Conservation (phyloP, 1,140 invertebrate species). For the Camponotus floridanus region DNA sequence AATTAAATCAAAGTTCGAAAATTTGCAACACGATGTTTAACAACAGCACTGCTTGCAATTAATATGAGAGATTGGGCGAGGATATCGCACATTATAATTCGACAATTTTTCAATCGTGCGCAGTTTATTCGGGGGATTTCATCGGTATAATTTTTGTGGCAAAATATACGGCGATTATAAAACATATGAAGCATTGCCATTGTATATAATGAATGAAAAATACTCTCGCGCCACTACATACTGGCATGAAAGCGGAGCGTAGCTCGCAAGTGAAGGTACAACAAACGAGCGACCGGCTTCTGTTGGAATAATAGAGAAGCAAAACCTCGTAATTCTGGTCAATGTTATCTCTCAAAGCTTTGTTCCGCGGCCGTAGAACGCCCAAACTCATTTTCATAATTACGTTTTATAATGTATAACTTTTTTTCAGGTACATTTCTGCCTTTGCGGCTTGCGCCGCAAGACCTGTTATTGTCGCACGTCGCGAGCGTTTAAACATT, state of each 20-base stretch:
- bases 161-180: constrained; percentile 55
- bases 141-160: constrained; percentile 43
- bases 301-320: constrained; percentile 77
- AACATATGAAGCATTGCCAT: constrained; percentile 47
- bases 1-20: neutral
- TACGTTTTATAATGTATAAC: constrained; percentile 67
- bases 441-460: constrained; percentile 50
- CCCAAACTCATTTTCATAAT: constrained; percentile 78
- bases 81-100: neutral
- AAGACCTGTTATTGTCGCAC: constrained; percentile 48
- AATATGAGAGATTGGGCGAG: neutral
- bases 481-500: constrained; percentile 68
- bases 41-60: constrained; percentile 11
- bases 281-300: constrained; percentile 67
- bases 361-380: constrained; percentile 66
- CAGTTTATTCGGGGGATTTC: constrained; percentile 4
- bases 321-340: constrained; percentile 77
- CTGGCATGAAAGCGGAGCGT: constrained; percentile 36
- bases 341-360: constrained; percentile 78
- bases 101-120: constrained; percentile 31
- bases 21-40: neutral
- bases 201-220: constrained; percentile 68
- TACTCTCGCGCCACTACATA: constrained; percentile 50
- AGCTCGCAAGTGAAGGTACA: constrained; percentile 59
- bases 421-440: constrained; percentile 56